Base-by-base conservation (phyloP, 2,888 invertebrate species). In the Dasypogon diadema region DNA sequence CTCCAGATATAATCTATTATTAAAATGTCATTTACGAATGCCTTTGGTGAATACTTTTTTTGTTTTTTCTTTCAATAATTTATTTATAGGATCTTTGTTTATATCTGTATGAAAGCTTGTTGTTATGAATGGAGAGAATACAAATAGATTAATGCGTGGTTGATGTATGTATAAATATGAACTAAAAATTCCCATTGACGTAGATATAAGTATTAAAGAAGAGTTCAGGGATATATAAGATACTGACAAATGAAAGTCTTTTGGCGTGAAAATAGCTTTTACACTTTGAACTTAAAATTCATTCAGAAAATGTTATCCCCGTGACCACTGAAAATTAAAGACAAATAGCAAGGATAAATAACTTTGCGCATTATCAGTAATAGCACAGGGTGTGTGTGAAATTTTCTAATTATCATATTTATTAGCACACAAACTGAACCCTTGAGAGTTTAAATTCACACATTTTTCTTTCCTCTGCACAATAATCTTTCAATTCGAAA, bases 51-150 rank as follows among this genome's bases (percentile, higher is more conserved):
- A 30, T 60, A 34, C 56, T 56, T 24, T 24, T 56, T 56, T n/a
- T 56, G 24, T 24, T 56, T 26, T 60, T 60, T 60, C 14, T 60
- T 30, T 10, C 16, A 60, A 60, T 60, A 34, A 60, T 60, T 18
- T 60, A 60, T 60, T 60, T 34, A 60, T 60, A 60, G 58, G 18
- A 60, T 18, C 34, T 60, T 60, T 60, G 58, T 60, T 60, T 60
- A 60, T 60, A 60, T 60, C 34, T 60, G 14, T 18, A n/a, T 34
- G 34, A 60, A 60, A 34, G 14, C 8, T n/a, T 42, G 42, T 42
- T 60, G 58, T 60, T 60, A 60, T 60, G 58, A 60, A 60, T 60
- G 58, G 34, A 60, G 58, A 60, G 34, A 34, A 34, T 60, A 34
- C 30, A 60, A 60, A 30, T 18, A 60, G 58, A 16, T 12, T 24